A percentile compares a stretch with the other conserved stretches of the same genome.
Conservation (phyloP, 2,797 vertebrate species). For the Aselliscus stoliczkanus region DNA sequence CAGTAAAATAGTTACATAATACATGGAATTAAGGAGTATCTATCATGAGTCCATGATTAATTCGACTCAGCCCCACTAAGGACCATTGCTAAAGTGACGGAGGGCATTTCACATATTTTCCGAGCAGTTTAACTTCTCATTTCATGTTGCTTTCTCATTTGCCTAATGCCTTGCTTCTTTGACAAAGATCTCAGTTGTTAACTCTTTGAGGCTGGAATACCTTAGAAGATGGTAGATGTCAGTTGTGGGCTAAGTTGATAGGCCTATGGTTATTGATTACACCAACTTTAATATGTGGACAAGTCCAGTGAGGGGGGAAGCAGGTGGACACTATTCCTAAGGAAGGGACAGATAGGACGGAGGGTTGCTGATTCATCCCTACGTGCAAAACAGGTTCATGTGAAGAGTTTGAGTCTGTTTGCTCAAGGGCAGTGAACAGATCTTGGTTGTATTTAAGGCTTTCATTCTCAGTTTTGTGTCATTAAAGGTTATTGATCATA, state of each 20-base stretch:
- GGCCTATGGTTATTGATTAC: not conserved
- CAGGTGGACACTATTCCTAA: rapidly evolving
- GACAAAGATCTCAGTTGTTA: not conserved
- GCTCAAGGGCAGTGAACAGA: not conserved
- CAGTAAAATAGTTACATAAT: not conserved
- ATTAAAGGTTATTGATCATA: not conserved
- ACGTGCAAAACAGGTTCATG: rapidly evolving
- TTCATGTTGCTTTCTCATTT: not conserved
- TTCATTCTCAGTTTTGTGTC: not conserved
- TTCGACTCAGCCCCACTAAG: not conserved
- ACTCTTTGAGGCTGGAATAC: not conserved
- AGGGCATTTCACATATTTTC: not conserved
- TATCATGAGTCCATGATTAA: not conserved
- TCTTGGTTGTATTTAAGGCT: not conserved
- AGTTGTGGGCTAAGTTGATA: not conserved
- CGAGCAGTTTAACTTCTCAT: not conserved
- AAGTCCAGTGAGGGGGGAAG: not conserved
- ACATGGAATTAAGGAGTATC: not conserved
- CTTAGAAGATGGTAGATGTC: not conserved
- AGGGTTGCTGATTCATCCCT: rapidly evolving
- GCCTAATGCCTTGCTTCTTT: not conserved
- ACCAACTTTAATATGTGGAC: not conserved
- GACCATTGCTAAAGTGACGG: not conserved
- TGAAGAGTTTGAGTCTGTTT: not conserved
- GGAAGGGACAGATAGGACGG: rapidly evolving